Evolutionary conservation across 2,888 invertebrate genomes (phyloP).

Genomic region (Apamea monoglypha): DNA sequence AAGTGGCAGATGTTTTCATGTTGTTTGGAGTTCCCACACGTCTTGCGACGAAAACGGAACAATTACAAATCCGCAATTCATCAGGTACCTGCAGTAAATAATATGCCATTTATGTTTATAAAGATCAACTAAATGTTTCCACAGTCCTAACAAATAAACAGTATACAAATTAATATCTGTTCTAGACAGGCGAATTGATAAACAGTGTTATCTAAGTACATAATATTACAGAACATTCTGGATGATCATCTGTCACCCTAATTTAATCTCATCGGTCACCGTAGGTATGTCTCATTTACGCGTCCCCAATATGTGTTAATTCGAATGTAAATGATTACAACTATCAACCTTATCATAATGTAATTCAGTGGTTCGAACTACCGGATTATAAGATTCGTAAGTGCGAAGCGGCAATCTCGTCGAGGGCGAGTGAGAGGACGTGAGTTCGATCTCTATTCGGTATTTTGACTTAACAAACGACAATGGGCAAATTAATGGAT

Average conservation of each 20-base stretch:
- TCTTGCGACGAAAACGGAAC: not conserved
- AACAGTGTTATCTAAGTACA: not conserved
- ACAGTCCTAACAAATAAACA: not conserved
- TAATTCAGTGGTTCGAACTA: not conserved
- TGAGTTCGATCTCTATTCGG: too few relatives aligned
- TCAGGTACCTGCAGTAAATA: not conserved
- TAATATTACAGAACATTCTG: not conserved
- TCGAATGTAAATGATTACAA: not conserved
- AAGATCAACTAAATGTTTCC: not conserved
- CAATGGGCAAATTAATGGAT: too few relatives aligned
- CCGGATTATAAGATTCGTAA: too few relatives aligned
- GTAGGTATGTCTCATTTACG: not conserved
- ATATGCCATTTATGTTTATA: too few relatives aligned
- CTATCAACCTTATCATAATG: not conserved
- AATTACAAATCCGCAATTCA: not conserved
- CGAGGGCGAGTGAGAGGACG: too few relatives aligned
- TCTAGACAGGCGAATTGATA: not conserved
- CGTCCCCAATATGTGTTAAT: not conserved
- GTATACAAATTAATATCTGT: not conserved
- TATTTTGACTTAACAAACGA: too few relatives aligned
- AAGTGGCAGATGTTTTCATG: not conserved
- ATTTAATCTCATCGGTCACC: slow-evolving; percentile 23
- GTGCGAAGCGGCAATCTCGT: too few relatives aligned
- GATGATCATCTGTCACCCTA: slow-evolving; percentile 8
- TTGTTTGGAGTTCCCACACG: not conserved